A percentile compares a stretch with the other conserved stretches of the same genome.
Evolutionary conservation across 2,888 invertebrate species (phyloP).

Genomic region (Synanthedon tipuliformis): DNA sequence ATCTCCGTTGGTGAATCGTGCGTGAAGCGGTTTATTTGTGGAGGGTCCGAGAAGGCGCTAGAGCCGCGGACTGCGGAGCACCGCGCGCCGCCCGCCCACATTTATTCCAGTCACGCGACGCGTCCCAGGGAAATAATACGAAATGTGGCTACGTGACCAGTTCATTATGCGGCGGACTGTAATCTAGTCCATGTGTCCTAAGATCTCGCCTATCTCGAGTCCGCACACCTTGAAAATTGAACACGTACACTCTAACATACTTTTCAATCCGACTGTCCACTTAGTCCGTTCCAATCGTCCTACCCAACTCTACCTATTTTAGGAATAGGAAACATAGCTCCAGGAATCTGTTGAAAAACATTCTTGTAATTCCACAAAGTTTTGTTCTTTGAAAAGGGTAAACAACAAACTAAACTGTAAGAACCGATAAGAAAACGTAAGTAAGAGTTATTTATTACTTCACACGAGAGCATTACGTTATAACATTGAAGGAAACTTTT

Average conservation of each 20-base stretch:
- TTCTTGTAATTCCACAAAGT: no score
- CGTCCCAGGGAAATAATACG: constrained; percentile 70
- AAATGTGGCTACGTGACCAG: constrained; percentile 70
- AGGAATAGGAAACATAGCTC: no score
- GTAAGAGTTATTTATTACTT: no score
- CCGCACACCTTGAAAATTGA: no score
- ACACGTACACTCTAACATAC: no score
- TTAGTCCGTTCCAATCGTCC: no score
- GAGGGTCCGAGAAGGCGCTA: constrained; percentile 55
- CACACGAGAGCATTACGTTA: not conserved
- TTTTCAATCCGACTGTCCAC: no score
- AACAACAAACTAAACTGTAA: not conserved
- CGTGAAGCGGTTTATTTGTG: constrained; percentile 69
- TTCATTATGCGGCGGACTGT: constrained; percentile 59
- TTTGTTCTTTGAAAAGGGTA: not conserved
- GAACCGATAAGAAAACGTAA: no score
- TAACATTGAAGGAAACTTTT: not conserved
- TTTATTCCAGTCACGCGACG: constrained; percentile 67
- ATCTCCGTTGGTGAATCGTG: constrained; percentile 64
- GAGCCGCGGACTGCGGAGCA: constrained; percentile 34
- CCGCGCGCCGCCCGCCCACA: constrained; percentile 34
- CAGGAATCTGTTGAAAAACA: no score
- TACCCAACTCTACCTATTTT: no score
- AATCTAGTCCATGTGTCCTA: constrained; percentile 14
- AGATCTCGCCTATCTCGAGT: constrained; percentile 19